Evolutionary conservation across 1,140 invertebrate species (phyloP).

Genomic region (Penaeus chinensis): DNA sequence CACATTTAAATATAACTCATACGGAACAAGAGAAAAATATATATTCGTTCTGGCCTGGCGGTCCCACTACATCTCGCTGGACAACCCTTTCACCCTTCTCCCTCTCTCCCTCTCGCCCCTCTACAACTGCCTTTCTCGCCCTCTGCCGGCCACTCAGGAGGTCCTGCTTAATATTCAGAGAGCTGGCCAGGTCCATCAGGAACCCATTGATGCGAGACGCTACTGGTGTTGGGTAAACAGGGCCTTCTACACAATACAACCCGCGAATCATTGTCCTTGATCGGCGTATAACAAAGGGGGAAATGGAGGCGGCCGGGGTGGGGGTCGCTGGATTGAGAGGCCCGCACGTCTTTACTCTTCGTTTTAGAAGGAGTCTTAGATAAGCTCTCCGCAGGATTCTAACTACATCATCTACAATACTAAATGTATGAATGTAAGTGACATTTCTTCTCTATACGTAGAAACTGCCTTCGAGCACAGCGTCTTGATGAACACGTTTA

Average conservation of each 20-base stretch:
- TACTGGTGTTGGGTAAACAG: conserved; percentile 62
- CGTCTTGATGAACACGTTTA: too few species aligned
- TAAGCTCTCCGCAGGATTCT: too few species aligned
- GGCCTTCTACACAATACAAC: conserved; percentile 49
- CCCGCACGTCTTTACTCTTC: too few species aligned
- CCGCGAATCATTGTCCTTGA: conserved; percentile 61
- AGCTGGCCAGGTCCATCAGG: conserved; percentile 50
- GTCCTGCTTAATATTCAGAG: conserved; percentile 56
- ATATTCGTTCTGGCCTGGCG: neutral
- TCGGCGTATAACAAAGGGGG: conserved; percentile 51
- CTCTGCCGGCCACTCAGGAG: conserved; percentile 29
- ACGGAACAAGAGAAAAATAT: too few species aligned
- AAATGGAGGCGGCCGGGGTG: conserved; percentile 28
- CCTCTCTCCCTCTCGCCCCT: conserved; percentile 2
- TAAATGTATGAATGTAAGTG: too few species aligned
- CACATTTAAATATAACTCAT: too few species aligned
- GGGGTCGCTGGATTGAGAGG: neutral
- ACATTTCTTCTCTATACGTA: too few species aligned
- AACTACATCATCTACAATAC: too few species aligned
- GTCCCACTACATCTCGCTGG: neutral
- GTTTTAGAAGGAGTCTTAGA: too few species aligned
- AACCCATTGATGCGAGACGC: conserved; percentile 51
- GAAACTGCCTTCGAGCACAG: too few species aligned
- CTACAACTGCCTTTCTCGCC: conserved; percentile 18
- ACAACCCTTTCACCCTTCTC: neutral